Conservation (phyloP, 2,888 invertebrate species). For the Cecidostiba fungosa region DNA sequence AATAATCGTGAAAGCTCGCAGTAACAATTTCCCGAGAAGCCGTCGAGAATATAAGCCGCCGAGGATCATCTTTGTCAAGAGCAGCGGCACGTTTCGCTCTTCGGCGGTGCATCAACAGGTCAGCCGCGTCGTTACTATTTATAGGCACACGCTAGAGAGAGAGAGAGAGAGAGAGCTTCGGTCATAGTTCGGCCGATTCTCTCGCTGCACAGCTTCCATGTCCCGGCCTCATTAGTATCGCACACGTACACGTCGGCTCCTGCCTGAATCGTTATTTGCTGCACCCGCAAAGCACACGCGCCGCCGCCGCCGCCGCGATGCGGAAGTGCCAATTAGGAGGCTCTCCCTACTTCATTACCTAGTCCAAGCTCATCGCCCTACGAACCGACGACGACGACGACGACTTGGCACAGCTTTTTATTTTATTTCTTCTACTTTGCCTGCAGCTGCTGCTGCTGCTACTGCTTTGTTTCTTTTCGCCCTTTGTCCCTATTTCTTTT, state of each 20-base stretch:
- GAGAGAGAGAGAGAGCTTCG: not conserved
- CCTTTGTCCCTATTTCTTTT: not conserved
- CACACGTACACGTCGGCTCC: constrained; percentile 43
- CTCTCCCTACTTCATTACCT: constrained; percentile 57
- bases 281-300: constrained; percentile 10
- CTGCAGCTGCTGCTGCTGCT: not conserved
- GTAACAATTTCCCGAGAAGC: constrained; percentile 52
- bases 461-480: not conserved
- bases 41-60: not conserved
- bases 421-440: constrained; percentile 12
- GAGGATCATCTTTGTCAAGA: constrained; percentile 51
- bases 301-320: constrained; percentile 37
- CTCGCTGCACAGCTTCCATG: constrained; percentile 6
- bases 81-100: constrained; percentile 37
- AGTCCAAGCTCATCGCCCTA: constrained; percentile 33
- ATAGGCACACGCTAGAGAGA: constrained; percentile 66
- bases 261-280: constrained; percentile 62
- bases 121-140: constrained; percentile 71
- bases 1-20: constrained; percentile 8
- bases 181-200: constrained; percentile 42
- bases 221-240: constrained; percentile 62
- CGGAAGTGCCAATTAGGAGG: constrained; percentile 65
- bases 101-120: constrained; percentile 71
- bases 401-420: constrained; percentile 28
- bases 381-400: constrained; percentile 26